Base-by-base conservation (phyloP, 2,888 invertebrate genomes). In the Acrocyrtus sp. region DNA sequence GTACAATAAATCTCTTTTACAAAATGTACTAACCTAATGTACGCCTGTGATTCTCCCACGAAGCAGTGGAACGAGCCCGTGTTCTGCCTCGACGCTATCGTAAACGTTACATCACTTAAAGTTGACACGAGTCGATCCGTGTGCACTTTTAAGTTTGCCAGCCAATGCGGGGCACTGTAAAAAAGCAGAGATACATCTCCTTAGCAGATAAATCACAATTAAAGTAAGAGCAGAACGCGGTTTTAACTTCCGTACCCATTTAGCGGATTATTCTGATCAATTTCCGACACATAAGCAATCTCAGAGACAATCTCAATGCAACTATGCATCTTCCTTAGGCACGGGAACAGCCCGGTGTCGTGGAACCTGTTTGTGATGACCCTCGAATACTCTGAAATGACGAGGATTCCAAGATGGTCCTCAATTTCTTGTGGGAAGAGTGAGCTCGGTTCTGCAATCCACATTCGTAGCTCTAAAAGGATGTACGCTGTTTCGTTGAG, bases 51-150 rank as follows among this genome's bases (percentile, higher is more conserved):
- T 60, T 48, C 45, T 34, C 73, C 73, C 6, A 73, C 73, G 19
- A 73, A 73, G 19, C 73, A 73, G 17, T 48, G 10, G 22, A 62
- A 73, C 0, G 48, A 26, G 0, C 47, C 73, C 0, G 62, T 27
- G 26, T 73, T 61, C 17, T 73, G 73, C 6, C 73, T 19, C 1
- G 61, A 61, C 4, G 62, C 56, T n/a, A 73, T 68, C 0, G 67
- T 73, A 27, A 73, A 73, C 1, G 67, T 27, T 10, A 73, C 45
- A 17, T 67, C 62, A 2, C 67, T 41, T 0, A 73, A 39, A 5
- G 73, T 73, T n/a, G 47, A 67, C 3, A 73, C 47, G 8, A 73
- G 41, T 10, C 73, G 26, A 41, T 73, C 68, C 8, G 63, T 73
- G 47, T 73, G 73, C n/a, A 73, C 29, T n/a, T 62, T 62, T 4